Evolutionary conservation across 2,113 vertebrate genomes (phyloP).

Genomic region (Chamaetylas fuelleborni): DNA sequence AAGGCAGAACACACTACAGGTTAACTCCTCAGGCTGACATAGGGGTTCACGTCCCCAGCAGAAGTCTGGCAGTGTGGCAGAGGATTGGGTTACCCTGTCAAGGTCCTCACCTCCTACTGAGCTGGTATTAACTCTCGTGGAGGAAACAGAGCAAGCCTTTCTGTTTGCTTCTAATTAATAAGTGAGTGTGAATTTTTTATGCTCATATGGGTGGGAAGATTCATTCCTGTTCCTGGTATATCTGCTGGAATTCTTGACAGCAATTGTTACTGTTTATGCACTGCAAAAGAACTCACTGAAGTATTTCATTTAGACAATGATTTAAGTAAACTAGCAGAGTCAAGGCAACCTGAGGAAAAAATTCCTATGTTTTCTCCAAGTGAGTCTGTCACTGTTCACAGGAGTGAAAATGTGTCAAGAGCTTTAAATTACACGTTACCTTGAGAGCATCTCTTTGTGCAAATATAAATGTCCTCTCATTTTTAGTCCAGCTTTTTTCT

Average conservation of each 20-base stretch:
- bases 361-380: neutral
- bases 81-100: neutral
- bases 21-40: neutral
- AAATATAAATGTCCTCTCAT: neutral
- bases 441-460: neutral
- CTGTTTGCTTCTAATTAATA: neutral
- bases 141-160: neutral
- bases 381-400: neutral
- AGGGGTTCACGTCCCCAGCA: neutral
- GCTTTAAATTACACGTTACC: neutral
- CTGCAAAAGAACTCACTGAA: neutral
- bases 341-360: neutral
- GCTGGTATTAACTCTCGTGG: neutral
- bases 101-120: accelerated
- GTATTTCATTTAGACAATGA: neutral
- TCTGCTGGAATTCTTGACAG: neutral
- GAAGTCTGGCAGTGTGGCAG: neutral
- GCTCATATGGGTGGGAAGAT: neutral
- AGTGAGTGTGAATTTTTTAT: neutral
- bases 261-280: neutral
- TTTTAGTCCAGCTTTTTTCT: neutral
- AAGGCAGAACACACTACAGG: neutral
- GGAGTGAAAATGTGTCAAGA: neutral
- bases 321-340: neutral
- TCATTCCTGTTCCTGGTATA: neutral